Base-by-base conservation (phyloP, 1,140 invertebrate genomes). In the Drosophila miranda region DNA sequence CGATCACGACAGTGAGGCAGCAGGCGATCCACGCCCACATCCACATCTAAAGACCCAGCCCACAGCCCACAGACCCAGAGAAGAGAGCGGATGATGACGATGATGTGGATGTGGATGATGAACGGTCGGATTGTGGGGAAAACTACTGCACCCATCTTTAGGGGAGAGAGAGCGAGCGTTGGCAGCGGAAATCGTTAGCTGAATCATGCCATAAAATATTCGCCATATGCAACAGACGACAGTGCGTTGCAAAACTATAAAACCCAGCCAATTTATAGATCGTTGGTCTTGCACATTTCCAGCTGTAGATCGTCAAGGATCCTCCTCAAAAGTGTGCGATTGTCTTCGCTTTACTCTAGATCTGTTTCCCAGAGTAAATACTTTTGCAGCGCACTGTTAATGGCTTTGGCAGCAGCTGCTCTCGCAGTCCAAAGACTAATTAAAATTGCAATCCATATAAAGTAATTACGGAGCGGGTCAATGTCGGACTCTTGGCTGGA, bases 111-210 rank as follows among this genome's bases (percentile, higher is more conserved):
- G 23, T 23, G 23, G 23, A 16, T 16, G 16, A 19, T 19, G 19
- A 19, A 19, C 19, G 19, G 19, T 67, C 61, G 72, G 50, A 70
- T 56, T 68, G 61, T 49, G 62, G 30, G 30, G 43, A 55, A 64
- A 70, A 70, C 70, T 80, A 77, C 77, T 80, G 76, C 77, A 79
- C 76, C 77, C 66, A 78, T 70, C 50, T 55, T 30, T 28, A 8
- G 0, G 11, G 4, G 34, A 38, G 34, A 38, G 34, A 13, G 34
- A 30, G 34, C 11, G 30, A 67, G 64, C 78, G 78, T 80, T 80
- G 78, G 78, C 78, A 81, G 78, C 78, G 78, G 78, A 81, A 81
- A 81, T 81, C 73, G 78, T 81, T 81, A 73, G 73, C 73, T 81
- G 78, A 81, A 73, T 81, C 78, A 81, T 68, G 63, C 52, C 58